Evolutionary conservation across 2,113 vertebrate species (phyloP).

Genomic region (Muscicapa adusta): DNA sequence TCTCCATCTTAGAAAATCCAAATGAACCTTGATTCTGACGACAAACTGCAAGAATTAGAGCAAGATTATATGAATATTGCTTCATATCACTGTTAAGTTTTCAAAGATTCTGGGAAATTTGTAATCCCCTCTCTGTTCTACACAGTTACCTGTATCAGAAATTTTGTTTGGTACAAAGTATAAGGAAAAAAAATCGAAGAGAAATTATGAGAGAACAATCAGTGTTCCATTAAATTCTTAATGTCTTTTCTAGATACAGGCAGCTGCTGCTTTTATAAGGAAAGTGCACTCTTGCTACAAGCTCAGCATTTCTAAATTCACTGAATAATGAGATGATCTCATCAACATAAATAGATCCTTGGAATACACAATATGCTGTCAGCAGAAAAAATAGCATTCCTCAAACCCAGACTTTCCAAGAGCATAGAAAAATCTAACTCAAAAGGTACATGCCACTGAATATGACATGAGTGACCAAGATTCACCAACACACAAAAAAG

Average conservation of each 20-base stretch:
- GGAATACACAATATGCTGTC: neutral
- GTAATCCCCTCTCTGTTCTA: neutral
- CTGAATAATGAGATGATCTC: neutral
- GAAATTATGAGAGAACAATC: neutral
- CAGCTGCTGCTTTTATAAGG: neutral
- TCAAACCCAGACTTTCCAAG: neutral
- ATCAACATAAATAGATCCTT: neutral
- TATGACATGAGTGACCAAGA: neutral
- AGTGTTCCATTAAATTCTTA: neutral
- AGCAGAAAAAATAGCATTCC: neutral
- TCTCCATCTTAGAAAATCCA: conserved; percentile 34
- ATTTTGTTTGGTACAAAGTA: neutral
- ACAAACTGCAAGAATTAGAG: neutral
- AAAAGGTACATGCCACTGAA: neutral
- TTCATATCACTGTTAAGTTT: neutral
- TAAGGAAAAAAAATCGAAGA: neutral
- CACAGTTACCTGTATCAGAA: neutral
- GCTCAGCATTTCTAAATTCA: neutral
- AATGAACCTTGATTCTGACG: conserved; percentile 34
- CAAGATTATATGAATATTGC: neutral
- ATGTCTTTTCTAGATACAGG: neutral
- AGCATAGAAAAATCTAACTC: neutral
- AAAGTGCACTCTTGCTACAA: neutral
- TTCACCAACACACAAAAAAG: neutral
- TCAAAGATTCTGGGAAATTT: neutral